Conservation (phyloP, 2,113 vertebrate genomes). For the Barnardius zonarius region DNA sequence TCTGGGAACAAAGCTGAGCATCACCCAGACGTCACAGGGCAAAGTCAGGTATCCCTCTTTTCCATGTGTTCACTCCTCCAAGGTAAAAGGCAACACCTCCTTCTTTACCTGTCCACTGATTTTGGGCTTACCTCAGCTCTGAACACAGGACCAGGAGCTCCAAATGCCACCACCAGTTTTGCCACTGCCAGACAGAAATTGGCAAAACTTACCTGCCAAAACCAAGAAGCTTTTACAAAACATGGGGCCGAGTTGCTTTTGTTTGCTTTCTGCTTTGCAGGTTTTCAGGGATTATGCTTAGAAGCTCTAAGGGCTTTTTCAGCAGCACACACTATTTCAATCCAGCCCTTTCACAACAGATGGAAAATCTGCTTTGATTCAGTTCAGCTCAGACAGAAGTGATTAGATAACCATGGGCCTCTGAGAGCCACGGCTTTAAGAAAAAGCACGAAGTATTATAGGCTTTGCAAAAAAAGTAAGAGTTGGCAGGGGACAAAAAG, state of each 20-base stretch:
- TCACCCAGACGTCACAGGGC: not conserved
- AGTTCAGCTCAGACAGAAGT: not conserved
- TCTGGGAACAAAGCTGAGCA: not conserved
- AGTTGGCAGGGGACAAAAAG: not conserved
- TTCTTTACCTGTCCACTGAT: not conserved
- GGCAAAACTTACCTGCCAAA: not conserved
- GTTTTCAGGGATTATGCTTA: not conserved
- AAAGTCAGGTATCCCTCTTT: not conserved
- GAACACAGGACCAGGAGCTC: not conserved
- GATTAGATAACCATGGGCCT: conserved; percentile 5
- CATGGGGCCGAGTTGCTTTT: not conserved
- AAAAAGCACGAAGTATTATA: not conserved
- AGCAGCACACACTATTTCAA: not conserved
- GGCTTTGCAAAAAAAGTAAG: not conserved
- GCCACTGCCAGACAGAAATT: not conserved
- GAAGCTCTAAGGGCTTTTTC: not conserved
- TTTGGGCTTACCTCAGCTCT: not conserved
- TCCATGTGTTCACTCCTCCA: not conserved
- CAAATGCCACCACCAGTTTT: not conserved
- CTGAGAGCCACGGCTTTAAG: rapidly evolving
- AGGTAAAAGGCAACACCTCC: not conserved
- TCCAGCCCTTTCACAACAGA: not conserved
- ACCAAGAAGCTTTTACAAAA: not conserved
- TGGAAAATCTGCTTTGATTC: not conserved
- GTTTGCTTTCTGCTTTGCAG: not conserved